These are phyloP conservation scores for Phocoena phocoena DNA, from an alignment of 2,113 vertebrate genomes.

Conservation along the genomic window DNA sequence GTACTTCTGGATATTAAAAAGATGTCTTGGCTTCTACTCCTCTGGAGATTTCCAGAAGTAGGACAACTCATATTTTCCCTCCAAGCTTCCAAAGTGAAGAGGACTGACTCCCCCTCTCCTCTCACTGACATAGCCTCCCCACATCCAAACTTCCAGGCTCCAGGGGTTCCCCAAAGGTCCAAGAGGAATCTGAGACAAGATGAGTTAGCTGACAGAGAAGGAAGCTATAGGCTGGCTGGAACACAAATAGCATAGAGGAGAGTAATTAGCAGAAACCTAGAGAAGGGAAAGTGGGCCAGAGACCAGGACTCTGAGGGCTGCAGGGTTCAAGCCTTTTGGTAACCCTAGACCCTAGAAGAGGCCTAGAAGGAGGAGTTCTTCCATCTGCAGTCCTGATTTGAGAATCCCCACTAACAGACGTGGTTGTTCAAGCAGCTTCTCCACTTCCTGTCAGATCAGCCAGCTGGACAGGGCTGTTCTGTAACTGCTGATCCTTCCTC, in stretches of 20 bases:
- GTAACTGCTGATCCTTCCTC: not conserved
- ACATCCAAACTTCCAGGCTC: not conserved
- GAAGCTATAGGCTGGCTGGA: not conserved
- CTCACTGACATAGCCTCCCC: not conserved
- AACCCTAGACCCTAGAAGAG: not conserved
- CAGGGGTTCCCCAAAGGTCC: slow-evolving; percentile 4
- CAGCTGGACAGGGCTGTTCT: not conserved
- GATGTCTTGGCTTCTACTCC: slow-evolving; percentile 5
- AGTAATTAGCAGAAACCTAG: not conserved
- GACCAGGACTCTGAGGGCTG: not conserved
- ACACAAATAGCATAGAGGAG: not conserved
- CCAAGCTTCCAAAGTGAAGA: not conserved
- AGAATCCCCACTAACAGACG: not conserved
- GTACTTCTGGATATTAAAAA: not conserved
- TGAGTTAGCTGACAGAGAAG: not conserved
- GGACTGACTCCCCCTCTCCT: not conserved
- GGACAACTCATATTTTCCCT: slow-evolving; percentile 31
- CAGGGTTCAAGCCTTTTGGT: not conserved
- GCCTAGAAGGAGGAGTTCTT: not conserved
- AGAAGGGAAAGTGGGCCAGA: not conserved
- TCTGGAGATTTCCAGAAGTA: slow-evolving; percentile 5
- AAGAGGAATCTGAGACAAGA: not conserved
- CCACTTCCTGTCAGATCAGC: not conserved
- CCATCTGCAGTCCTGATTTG: not conserved
- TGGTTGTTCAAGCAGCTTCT: not conserved